Evolutionary conservation across 2,797 vertebrate genomes (phyloP).

Genomic region (Cyclura pinguis): DNA sequence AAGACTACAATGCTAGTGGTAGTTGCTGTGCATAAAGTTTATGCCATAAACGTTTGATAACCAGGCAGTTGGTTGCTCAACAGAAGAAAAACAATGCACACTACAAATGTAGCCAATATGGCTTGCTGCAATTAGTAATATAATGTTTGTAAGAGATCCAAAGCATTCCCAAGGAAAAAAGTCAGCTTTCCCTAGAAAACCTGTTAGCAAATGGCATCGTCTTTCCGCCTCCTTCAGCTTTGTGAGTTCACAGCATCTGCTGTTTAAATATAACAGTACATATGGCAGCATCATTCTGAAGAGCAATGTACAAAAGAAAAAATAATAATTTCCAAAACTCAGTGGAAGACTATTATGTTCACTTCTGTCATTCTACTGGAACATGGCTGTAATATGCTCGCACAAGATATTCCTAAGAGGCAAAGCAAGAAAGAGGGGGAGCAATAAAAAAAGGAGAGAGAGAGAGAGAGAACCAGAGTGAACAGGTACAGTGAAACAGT

Average conservation of each 20-base stretch:
- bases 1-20: constrained; percentile 11
- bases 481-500: constrained; percentile 59
- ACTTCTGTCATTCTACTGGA: constrained; percentile 63
- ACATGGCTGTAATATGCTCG: constrained; percentile 52
- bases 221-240: constrained; percentile 74
- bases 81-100: constrained; percentile 59
- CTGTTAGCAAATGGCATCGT: constrained; percentile 71
- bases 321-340: constrained; percentile 37
- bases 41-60: constrained; percentile 47
- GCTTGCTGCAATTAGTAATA: constrained; percentile 66
- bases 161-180: constrained; percentile 68
- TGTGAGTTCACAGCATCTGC: constrained; percentile 76
- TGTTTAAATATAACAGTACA: constrained; percentile 78
- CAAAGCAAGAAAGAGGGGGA: neutral
- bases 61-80: constrained; percentile 57
- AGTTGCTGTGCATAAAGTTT: constrained; percentile 8
- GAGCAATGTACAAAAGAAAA: constrained; percentile 67
- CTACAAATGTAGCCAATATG: constrained; percentile 58
- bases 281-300: constrained; percentile 74
- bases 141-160: constrained; percentile 69
- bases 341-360: constrained; percentile 61
- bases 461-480: neutral
- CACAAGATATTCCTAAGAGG: constrained; percentile 55
- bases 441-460: constrained; percentile 1
- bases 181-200: constrained; percentile 75